These are phyloP conservation scores for Myopa testacea DNA, from an alignment of 2,888 invertebrate genomes.

Conservation along the genomic window DNA sequence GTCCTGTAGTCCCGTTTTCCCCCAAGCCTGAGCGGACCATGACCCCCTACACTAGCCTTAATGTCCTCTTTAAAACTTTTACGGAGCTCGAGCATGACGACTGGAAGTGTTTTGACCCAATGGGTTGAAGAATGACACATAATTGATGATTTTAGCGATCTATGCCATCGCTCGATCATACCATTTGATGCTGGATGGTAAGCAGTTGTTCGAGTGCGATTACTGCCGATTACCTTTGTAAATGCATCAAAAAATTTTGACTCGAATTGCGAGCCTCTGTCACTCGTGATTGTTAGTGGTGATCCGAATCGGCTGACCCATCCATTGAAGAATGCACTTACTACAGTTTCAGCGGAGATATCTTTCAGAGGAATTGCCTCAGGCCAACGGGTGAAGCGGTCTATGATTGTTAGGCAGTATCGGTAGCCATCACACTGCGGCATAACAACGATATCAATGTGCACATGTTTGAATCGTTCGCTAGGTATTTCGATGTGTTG, in stretches of 20 bases:
- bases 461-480: constrained; percentile 15
- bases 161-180: constrained; percentile 39
- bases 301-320: constrained; percentile 68
- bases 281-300: constrained; percentile 62
- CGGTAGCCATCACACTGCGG: neutral
- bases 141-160: constrained; percentile 40
- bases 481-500: constrained; percentile 19
- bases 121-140: constrained; percentile 29
- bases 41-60: constrained; percentile 34
- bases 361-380: constrained; percentile 51
- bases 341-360: constrained; percentile 49
- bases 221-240: constrained; percentile 44
- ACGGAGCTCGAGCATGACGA: constrained; percentile 39
- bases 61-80: constrained; percentile 42
- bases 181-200: constrained; percentile 41
- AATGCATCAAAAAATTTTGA: constrained; percentile 55
- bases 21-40: too few species aligned
- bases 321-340: constrained; percentile 54
- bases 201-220: constrained; percentile 39
- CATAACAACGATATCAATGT: constrained; percentile 30
- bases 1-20: too few species aligned
- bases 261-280: constrained; percentile 64
- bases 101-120: constrained; percentile 39
- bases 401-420: constrained; percentile 57
- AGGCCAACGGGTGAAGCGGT: constrained; percentile 51